Evolutionary conservation across 2,113 vertebrate genomes (phyloP).

Genomic region (Lophius piscatorius): DNA sequence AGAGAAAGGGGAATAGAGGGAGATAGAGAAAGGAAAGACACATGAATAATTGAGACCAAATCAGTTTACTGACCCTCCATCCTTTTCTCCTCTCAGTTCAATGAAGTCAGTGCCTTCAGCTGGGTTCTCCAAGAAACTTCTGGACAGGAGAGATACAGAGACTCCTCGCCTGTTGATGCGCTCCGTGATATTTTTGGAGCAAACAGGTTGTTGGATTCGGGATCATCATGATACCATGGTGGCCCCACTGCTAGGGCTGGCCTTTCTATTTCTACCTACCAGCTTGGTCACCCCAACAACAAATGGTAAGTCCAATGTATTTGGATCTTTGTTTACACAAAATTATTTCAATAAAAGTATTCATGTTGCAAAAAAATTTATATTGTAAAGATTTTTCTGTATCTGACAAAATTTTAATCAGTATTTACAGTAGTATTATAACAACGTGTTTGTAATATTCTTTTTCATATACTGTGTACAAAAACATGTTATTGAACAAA

Average conservation of each 20-base stretch:
- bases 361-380: neutral
- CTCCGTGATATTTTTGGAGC: neutral
- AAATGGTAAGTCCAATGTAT: slow-evolving; percentile 45
- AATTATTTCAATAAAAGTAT: neutral
- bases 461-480: neutral
- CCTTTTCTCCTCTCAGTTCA: slow-evolving; percentile 61
- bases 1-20: slow-evolving; percentile 49
- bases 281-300: slow-evolving; percentile 12
- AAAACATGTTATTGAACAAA: too few species aligned
- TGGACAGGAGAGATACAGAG: neutral
- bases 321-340: neutral
- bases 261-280: slow-evolving; percentile 50
- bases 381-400: too few species aligned
- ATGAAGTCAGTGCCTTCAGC: slow-evolving; percentile 42
- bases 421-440: neutral
- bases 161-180: neutral
- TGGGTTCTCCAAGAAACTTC: slow-evolving; percentile 29
- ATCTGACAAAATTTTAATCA: neutral
- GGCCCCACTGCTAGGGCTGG: slow-evolving; percentile 60
- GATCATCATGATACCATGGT: slow-evolving; percentile 78
- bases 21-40: slow-evolving; percentile 55
- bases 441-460: neutral
- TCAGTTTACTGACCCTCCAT: slow-evolving; percentile 59
- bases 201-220: slow-evolving; percentile 37
- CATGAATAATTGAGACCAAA: slow-evolving; percentile 67